Evolutionary conservation across 2,888 invertebrate genomes (phyloP).

Genomic region (Himalopsyche japonica): DNA sequence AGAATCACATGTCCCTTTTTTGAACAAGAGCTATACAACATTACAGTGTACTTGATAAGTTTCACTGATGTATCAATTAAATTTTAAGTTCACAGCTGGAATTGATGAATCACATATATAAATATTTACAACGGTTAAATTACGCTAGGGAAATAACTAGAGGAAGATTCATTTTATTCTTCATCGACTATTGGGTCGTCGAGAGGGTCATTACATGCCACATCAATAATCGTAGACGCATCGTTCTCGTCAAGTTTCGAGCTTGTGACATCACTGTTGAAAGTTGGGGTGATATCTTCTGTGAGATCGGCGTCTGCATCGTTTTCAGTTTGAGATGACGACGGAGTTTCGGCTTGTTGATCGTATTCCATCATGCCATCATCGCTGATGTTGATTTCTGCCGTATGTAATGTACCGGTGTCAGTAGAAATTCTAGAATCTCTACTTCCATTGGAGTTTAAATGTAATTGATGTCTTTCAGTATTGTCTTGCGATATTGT

Average conservation of each 20-base stretch:
- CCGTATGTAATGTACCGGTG: constrained; percentile 37
- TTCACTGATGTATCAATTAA: neutral
- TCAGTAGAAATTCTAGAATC: constrained; percentile 37
- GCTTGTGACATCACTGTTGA: constrained; percentile 29
- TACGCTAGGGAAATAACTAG: neutral
- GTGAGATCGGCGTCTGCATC: constrained; percentile 33
- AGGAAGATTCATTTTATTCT: neutral
- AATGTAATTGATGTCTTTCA: neutral
- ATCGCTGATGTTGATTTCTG: constrained; percentile 35
- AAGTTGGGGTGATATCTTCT: constrained; percentile 35
- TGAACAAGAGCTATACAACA: neutral
- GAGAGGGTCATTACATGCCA: constrained; percentile 18
- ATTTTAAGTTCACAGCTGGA: neutral
- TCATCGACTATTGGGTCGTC: constrained; percentile 9
- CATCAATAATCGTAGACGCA: constrained; percentile 37
- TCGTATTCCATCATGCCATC: constrained; percentile 29
- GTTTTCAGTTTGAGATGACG: constrained; percentile 36
- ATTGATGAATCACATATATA: constrained; percentile 4
- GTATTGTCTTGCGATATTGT: constrained; percentile 1
- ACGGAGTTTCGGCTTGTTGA: constrained; percentile 28
- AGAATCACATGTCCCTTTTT: neutral
- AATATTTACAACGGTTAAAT: neutral
- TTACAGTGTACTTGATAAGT: neutral
- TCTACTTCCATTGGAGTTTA: constrained; percentile 30
- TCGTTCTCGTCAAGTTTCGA: constrained; percentile 36